Evolutionary conservation across 2,113 vertebrate genomes (phyloP), one percentile per base, ranked within the genome.

Genomic region (Tragelaphus strepsiceros): DNA sequence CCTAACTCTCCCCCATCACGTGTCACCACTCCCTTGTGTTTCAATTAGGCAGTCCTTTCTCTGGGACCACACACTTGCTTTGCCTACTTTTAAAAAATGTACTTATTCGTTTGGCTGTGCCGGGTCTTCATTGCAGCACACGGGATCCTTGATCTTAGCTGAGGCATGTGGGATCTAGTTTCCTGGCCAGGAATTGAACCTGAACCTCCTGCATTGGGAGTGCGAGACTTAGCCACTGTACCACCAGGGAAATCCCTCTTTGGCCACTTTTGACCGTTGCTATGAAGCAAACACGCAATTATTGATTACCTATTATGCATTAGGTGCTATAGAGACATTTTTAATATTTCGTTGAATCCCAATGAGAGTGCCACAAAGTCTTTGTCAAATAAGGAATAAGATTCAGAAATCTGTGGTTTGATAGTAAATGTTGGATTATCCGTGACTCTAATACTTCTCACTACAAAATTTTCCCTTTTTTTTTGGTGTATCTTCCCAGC

Each of bases 1-100:
- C 3, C 46, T 14, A 11, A 5, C 0, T 24, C 22, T 32, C 46
- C 49, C 16, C 22, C 7, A 24, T 54, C 13, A 1, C 3, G 5
- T 30, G 56, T 67, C 26, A 5, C 21, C 28, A 0, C 17, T 83
- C 35, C 30, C 39, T 58, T 30, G 8, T 16, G 28, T 56, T 22
- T 62, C 58, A 24, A 2, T 11, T 8, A 71, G 13, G 11, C 10
- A 7, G 32, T 7, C 90, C 56, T 39, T 8, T 21, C n/a, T 46
- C 9, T 59, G 24, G 46, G 6, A 24, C 43, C 39, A 28, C 59
- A 22, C 5, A 49, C 82, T 35, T 67, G 51, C 49, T 59, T 81
- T 26, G 6, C 53, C 51, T 35, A 9, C 43, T 83, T 91, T 46
- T 35, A 62, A 32, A 30, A 32, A 62, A 62, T 15, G 28, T 62